These are phyloP conservation scores for Clarias gariepinus DNA, from an alignment of 2,113 vertebrate genomes.

Conservation along the genomic window DNA sequence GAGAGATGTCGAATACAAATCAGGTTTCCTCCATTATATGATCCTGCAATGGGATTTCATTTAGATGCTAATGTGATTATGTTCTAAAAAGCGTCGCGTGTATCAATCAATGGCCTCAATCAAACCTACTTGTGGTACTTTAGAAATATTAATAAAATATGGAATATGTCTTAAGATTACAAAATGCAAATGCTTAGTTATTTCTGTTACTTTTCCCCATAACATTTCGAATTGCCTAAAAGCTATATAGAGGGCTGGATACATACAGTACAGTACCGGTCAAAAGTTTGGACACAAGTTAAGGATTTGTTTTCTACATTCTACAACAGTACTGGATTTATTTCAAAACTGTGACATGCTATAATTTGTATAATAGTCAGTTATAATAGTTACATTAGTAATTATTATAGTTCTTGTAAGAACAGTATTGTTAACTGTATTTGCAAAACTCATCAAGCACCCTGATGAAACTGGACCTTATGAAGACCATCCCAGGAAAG, in stretches of 20 bases:
- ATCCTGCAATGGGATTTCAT: slow-evolving; percentile 36
- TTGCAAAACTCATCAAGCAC: too few relatives aligned
- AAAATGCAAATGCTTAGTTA: slow-evolving; percentile 7
- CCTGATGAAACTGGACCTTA: too few relatives aligned
- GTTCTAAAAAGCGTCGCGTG: slow-evolving; percentile 35
- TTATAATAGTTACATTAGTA: too few relatives aligned
- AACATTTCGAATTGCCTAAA: neutral
- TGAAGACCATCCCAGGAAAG: too few relatives aligned
- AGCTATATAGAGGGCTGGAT: neutral
- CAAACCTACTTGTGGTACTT: slow-evolving; percentile 31
- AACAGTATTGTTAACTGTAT: too few relatives aligned
- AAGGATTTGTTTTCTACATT: too few relatives aligned
- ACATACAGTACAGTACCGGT: neutral
- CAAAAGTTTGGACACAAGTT: too few relatives aligned
- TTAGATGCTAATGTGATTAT: slow-evolving; percentile 56
- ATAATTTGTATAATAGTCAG: too few relatives aligned
- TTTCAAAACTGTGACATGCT: too few relatives aligned
- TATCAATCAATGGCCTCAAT: slow-evolving; percentile 47
- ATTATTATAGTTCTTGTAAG: too few relatives aligned
- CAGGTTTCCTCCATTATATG: slow-evolving; percentile 29
- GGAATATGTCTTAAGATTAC: slow-evolving; percentile 12
- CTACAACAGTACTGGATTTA: too few relatives aligned
- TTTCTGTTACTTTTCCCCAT: slow-evolving; percentile 9
- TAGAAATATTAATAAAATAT: slow-evolving; percentile 41
- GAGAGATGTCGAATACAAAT: slow-evolving; percentile 28